Evolutionary conservation across 1,140 invertebrate species (phyloP), one percentile per base, ranked within the genome.

Genomic region (Apis florea): DNA sequence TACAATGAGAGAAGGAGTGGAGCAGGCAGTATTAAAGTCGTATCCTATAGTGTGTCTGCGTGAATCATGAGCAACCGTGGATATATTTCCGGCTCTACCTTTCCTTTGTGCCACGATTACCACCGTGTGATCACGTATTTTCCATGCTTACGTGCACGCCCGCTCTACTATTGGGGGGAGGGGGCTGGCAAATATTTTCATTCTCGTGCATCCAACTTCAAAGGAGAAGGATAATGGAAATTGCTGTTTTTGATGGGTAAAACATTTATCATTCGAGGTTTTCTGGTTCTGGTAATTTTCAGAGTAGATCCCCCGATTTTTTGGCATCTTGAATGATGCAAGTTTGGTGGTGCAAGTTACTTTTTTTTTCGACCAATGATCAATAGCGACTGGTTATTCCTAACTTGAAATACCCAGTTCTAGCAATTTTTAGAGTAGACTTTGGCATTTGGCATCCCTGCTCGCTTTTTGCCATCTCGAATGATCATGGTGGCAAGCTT

Each of bases 221-320:
- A 90, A 89, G 86, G 83, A 70, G 24, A 79, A 59, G 78, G 83
- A 90, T 92, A 92, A 92, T 91, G 88, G 88, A 91, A 40, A 91
- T 91, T 90, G 91, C 89, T 87, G 84, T 91, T 90, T 40, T 85
- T 69, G 79, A 54, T 76, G 72, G 63, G 73, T 79, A 89, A n/a
- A 89, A 91, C 85, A 89, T 90, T 91, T 90, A 89, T 81, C 79
- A 40, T 40, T 40, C 31, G 31, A 86, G 4, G 31, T 83, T 82
- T 87, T 88, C 86, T 79, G 68, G 77, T 77, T 40, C 86, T 87
- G 85, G 24, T 90, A 90, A 91, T 90, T 91, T 89, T 75, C 85
- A 64, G 49, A 74, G 51, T 58, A 40, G 72, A 74, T 31, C 51
- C 21, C 51, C 24, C 31, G 54, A 78, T 9, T 40, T 21, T 70